Evolutionary conservation across 2,888 invertebrate genomes (phyloP).

Genomic region (Xestoiulus laeticollis): DNA sequence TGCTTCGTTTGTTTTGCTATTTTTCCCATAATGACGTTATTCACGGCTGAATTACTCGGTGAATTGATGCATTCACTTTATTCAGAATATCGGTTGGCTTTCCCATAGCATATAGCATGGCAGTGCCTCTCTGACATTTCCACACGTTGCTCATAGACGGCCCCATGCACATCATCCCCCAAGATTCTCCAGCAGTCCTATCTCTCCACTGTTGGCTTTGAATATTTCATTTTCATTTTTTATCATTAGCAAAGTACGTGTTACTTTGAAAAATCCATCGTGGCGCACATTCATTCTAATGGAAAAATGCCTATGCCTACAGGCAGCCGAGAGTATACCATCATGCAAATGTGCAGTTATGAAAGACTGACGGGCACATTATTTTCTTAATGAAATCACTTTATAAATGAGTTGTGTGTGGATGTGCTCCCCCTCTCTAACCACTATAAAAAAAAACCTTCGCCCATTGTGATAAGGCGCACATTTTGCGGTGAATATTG

Average conservation of each 20-base stretch:
- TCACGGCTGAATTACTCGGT: slow-evolving; percentile 18
- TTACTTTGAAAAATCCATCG: slow-evolving; percentile 1
- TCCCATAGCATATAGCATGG: neutral
- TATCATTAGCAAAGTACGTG: slow-evolving; percentile 26
- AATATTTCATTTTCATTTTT: slow-evolving; percentile 16
- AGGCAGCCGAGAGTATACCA: neutral
- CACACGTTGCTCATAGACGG: neutral
- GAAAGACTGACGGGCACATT: slow-evolving; percentile 26
- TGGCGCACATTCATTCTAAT: neutral
- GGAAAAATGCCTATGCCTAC: neutral
- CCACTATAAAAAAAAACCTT: slow-evolving; percentile 5
- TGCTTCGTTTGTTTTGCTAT: slow-evolving; percentile 26
- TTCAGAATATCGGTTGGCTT: neutral
- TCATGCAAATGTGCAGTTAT: slow-evolving; percentile 17
- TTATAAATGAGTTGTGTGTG: neutral
- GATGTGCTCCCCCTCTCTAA: slow-evolving; percentile 7
- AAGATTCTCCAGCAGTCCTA: neutral
- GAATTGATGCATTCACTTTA: slow-evolving; percentile 16
- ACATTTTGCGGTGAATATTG: slow-evolving; percentile 26
- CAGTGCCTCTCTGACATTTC: neutral
- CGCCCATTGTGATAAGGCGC: neutral
- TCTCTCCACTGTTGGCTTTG: neutral
- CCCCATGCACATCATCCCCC: no score
- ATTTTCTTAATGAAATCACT: slow-evolving; percentile 26
- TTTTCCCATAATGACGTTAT: slow-evolving; percentile 26